Base-by-base conservation (phyloP, 2,888 invertebrate species). In the Luperina nickerlii region DNA sequence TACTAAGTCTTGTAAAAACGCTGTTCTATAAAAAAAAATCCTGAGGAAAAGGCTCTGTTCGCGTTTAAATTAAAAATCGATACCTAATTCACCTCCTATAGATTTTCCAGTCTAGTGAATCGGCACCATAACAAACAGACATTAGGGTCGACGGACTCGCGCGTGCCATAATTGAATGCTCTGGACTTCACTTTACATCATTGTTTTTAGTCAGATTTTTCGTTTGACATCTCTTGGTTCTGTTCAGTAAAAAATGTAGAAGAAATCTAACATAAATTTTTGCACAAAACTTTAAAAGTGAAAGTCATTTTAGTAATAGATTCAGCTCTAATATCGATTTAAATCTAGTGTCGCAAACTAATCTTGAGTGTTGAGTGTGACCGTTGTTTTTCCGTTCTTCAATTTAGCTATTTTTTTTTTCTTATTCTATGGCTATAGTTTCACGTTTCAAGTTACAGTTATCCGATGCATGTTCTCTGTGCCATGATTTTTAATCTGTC, bases 91-190 rank as follows among this genome's bases (percentile, higher is more conserved):
- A 90, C 88, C 91, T 91, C 85, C 91, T 90, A 91, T 90, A 91
- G 91, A 90, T 93, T 94, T 95, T 95, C 93, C 94, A 94, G 95
- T 95, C 94, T 95, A 90, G 90, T 92, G 93, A 90, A 80, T 93
- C 90, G 90, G 90, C 92, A 89, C 92, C 92, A 93, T 92, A 90
- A 92, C 91, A 93, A 91, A 91, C 91, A 91, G 87, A 90, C 87
- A 88, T 86, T 84, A 88, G 89, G 94, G 91, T 91, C 93, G 82
- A 77, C 87, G 94, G 88, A 92, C 95, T 82, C 85, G 76, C 76
- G 81, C 84, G 83, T 88, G 88, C 75, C 75, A 66, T 87, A 78
- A 81, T 85, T 72, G 82, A 84, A 75, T 82, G 67, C 73, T 76
- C 51, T 65, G 69, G 27, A 62, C 70, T 76, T 79, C 70, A 84